Conservation (phyloP, 2,113 vertebrate species). For the Cisticola juncidis region DNA sequence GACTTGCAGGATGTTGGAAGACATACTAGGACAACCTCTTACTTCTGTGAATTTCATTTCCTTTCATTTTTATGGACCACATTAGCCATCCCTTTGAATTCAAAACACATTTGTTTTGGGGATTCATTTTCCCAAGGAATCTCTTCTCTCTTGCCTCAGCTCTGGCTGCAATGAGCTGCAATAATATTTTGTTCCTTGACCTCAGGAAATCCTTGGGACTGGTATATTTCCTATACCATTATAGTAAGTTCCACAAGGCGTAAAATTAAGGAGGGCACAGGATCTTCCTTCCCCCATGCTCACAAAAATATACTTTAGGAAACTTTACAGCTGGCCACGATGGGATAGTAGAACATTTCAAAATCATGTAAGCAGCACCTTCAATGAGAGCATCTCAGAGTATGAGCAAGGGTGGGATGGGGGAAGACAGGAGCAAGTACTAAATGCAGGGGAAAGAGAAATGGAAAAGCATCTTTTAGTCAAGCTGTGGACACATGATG, state of each 20-base stretch:
- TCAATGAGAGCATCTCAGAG: background rate
- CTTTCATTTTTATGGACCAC: background rate
- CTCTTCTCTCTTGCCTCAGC: background rate
- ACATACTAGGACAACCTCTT: background rate
- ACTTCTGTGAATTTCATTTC: background rate
- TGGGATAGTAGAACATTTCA: background rate
- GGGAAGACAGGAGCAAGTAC: background rate
- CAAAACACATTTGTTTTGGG: background rate
- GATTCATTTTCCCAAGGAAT: background rate
- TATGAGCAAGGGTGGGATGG: rapidly evolving
- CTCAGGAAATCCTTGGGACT: background rate
- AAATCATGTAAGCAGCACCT: background rate
- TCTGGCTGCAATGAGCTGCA: background rate
- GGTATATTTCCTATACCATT: background rate
- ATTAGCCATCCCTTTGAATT: background rate
- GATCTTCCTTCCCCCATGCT: background rate
- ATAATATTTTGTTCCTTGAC: background rate
- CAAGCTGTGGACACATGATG: background rate
- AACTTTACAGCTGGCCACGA: background rate
- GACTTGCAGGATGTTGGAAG: background rate
- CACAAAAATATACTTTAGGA: background rate
- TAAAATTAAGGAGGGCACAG: background rate
- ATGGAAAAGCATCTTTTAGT: background rate
- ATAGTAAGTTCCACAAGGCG: background rate
- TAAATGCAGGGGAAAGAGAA: background rate